phyloP scores from a whole-genome alignment of 2,888 invertebrate genomes.

The Neoitamus cyanurus region DNA sequence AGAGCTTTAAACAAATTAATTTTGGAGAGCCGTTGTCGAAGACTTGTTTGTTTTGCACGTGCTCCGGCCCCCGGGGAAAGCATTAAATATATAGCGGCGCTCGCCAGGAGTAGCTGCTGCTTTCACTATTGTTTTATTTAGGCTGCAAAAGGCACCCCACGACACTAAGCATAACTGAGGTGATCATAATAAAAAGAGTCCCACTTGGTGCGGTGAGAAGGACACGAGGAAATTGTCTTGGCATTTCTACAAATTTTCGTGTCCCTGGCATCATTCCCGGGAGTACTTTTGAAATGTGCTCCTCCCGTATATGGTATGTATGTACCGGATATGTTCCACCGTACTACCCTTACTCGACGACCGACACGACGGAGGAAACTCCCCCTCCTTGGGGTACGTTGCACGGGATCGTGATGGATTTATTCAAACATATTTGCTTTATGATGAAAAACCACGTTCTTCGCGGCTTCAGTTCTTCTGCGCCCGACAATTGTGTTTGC shows the following conservation, averaged over 20 bases:
- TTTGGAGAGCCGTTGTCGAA: not conserved
- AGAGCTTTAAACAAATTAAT: not conserved
- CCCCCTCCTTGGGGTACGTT: not conserved
- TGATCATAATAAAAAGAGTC: constrained; percentile 15
- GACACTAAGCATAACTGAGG: not conserved
- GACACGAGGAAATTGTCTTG: constrained; percentile 2
- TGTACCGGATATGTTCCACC: not conserved
- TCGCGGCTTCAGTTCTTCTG: not conserved
- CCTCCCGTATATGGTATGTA: not conserved
- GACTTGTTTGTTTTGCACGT: not conserved
- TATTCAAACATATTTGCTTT: constrained; percentile 34
- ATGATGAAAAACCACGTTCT: constrained; percentile 28
- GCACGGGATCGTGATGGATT: constrained; percentile 20
- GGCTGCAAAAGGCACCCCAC: not conserved
- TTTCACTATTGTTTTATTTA: not conserved
- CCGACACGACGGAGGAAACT: not conserved
- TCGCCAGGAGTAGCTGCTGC: not conserved
- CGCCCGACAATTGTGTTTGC: not conserved
- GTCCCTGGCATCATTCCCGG: constrained; percentile 30
- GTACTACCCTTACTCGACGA: no score
- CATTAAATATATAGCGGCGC: not conserved
- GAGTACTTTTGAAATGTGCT: constrained; percentile 11
- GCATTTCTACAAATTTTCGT: constrained; percentile 6
- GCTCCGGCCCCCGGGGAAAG: not conserved
- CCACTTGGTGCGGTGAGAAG: not conserved